Conservation (phyloP, 2,113 vertebrate genomes). For the Monopterus albus region DNA sequence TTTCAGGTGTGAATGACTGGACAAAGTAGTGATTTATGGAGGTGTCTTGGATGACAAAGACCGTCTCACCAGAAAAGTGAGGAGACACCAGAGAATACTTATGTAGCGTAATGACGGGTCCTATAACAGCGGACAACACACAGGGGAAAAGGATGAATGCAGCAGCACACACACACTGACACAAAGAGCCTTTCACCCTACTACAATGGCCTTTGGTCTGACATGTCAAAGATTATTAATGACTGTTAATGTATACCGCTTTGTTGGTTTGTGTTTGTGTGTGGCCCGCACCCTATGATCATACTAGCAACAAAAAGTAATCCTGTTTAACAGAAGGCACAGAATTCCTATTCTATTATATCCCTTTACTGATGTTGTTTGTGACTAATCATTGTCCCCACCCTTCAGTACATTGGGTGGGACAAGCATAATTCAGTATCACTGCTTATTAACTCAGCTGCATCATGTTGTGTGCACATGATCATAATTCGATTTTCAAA, state of each 20-base stretch:
- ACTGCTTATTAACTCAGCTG: too few relatives aligned
- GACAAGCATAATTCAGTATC: too few relatives aligned
- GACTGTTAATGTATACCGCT: constrained; percentile 70
- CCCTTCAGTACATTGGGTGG: too few relatives aligned
- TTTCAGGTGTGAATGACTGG: constrained; percentile 53
- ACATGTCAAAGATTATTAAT: constrained; percentile 77
- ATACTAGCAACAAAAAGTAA: constrained; percentile 12
- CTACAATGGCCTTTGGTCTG: constrained; percentile 66
- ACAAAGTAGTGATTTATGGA: constrained; percentile 70
- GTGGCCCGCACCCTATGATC: constrained; percentile 53
- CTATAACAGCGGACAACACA: constrained; percentile 48
- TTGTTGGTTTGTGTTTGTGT: constrained; percentile 51
- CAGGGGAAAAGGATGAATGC: constrained; percentile 50
- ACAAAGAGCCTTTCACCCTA: constrained; percentile 53
- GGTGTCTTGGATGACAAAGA: constrained; percentile 54
- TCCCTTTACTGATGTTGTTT: neutral
- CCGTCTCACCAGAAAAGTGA: constrained; percentile 57
- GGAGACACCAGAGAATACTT: constrained; percentile 57
- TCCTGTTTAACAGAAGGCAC: constrained; percentile 4
- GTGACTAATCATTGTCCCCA: constrained; percentile 2
- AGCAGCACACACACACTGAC: constrained; percentile 52
- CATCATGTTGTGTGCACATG: too few relatives aligned
- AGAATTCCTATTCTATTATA: neutral
- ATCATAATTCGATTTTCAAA: too few relatives aligned
- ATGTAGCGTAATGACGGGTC: constrained; percentile 48